Conservation (phyloP, 2,888 invertebrate genomes). For the Pelosia muscerda region DNA sequence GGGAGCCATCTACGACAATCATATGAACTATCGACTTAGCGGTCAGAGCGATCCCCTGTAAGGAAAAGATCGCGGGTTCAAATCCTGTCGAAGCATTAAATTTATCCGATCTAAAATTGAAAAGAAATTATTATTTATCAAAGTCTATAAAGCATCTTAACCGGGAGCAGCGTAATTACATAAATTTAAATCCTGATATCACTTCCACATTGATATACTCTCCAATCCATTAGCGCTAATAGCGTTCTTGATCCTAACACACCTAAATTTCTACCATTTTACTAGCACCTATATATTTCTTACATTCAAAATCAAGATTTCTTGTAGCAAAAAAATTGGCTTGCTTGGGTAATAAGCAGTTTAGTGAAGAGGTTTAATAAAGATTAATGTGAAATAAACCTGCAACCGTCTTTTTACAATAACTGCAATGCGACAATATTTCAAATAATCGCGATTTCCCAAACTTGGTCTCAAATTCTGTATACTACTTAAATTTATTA, state of each 20-base stretch:
- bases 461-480: background rate
- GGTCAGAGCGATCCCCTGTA: too few species aligned
- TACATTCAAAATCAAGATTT: background rate
- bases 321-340: background rate
- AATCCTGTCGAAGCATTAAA: too few species aligned
- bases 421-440: conserved; percentile 9
- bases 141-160: background rate
- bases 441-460: background rate
- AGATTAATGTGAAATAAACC: background rate
- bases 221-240: background rate
- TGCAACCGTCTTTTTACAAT: background rate
- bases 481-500: background rate
- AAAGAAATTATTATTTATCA: too few species aligned
- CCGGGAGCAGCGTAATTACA: background rate
- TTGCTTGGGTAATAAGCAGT: background rate
- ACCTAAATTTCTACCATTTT: background rate
- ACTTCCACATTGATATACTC: background rate
- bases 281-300: background rate
- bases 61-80: too few species aligned
- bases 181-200: background rate
- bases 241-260: background rate
- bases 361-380: background rate
- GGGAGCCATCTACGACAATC: too few species aligned
- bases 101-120: too few species aligned
- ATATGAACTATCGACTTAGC: too few species aligned